Percentiles rank a stretch among this genome's conserved stretches.
Conservation (phyloP, 2,888 invertebrate species). For the Amiota mariae region DNA sequence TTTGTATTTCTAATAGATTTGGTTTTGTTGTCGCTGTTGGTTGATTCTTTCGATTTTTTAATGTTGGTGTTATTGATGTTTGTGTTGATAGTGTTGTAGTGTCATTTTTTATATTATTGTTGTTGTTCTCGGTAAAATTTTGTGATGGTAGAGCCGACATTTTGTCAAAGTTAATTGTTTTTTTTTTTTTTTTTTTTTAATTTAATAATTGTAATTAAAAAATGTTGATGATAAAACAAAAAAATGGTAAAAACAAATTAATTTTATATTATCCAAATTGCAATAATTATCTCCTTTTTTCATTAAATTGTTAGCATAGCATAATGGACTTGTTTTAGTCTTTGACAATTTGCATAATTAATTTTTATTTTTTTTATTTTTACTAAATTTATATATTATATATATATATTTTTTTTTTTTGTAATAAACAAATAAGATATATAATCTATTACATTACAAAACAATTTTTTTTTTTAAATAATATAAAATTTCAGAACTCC, state of each 20-base stretch:
- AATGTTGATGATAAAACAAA: no score
- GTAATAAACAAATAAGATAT: constrained; percentile 46
- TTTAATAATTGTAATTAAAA: no score
- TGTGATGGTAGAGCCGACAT: background rate
- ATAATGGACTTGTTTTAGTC: no score
- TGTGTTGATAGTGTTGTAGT: constrained; percentile 37
- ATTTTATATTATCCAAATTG: no score
- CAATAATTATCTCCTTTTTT: no score
- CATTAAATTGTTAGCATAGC: no score
- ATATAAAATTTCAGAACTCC: background rate
- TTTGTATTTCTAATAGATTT: constrained; percentile 36
- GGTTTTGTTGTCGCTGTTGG: background rate
- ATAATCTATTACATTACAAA: constrained; percentile 29
- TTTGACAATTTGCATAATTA: background rate
- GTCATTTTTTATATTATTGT: constrained; percentile 32
- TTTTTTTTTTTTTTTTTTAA: constrained; percentile 25
- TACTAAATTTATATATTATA: background rate
- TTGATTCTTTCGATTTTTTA: background rate
- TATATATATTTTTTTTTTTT: constrained; percentile 26
- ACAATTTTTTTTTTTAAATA: constrained; percentile 25
- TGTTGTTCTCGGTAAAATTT: constrained; percentile 36
- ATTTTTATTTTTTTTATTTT: background rate
- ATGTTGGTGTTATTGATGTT: constrained; percentile 29
- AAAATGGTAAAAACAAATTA: no score
- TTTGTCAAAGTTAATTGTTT: constrained; percentile 1